Base-by-base conservation (phyloP, 2,113 vertebrate species). In the Lophius piscatorius region DNA sequence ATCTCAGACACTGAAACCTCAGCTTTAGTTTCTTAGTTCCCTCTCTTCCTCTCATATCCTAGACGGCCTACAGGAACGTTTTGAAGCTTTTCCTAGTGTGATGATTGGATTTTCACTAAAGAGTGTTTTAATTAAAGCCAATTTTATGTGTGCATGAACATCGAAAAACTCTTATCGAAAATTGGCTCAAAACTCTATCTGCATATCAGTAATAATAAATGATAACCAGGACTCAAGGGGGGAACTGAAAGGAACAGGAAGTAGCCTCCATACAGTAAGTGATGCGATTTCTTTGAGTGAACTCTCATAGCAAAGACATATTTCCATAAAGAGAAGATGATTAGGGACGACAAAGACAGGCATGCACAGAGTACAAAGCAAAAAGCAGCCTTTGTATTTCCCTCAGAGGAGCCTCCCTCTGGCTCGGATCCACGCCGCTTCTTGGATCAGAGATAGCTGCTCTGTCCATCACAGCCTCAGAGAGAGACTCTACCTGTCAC, bases 401-500 rank as follows among this genome's bases (percentile, higher is more conserved):
- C 68, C 80, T 81, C 82, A 63, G 57, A 81, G 70, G 75, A 72
- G 57, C 49, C 62, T 24, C 57, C 49, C 33, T 18, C 35, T n/a
- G 34, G 45, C 77, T 84, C 69, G 77, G 74, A 86, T 86, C 83
- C 60, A 36, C 21, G 38, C 74, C 66, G 77, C 75, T 71, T 54
- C 72, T 76, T 76, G 80, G 82, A 82, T 83, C 76, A 82, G 57
- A 85, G 74, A 48, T 68, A 74, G 77, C 73, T 78, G 69, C 75
- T 88, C 77, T 71, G 86, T 87, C 88, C 86, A 77, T 87, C 88
- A 84, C 69, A 73, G 58, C 20, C 70, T 80, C 81, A 81, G 36
- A 52, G 80, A 81, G 83, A 82, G 49, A 34, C 54, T 62, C 78
- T 86, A 84, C 81, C 86, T 89, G 84, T 89, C 86, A 89, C 74